Conservation (phyloP, 2,113 vertebrate species). For the Notechis scutatus region DNA sequence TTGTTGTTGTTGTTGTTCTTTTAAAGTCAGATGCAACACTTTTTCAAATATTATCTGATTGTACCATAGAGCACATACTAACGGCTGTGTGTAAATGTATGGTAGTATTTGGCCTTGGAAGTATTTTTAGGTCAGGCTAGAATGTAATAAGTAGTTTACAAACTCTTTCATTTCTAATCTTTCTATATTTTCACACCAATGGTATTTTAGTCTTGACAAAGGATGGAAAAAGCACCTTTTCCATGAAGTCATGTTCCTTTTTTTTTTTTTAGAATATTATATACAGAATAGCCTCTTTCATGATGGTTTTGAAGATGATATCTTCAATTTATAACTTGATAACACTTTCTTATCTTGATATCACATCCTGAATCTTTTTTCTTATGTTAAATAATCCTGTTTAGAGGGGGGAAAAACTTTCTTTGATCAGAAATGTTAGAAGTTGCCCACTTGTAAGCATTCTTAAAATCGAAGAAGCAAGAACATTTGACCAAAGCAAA, state of each 20-base stretch:
- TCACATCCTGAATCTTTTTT: neutral
- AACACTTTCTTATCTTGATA: neutral
- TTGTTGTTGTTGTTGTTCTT: neutral
- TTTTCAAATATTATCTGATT: neutral
- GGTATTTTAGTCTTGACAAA: neutral
- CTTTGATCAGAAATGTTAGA: neutral
- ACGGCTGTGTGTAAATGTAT: too few species aligned
- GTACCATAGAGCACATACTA: neutral
- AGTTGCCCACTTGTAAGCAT: neutral
- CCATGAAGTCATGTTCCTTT: neutral
- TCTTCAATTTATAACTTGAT: neutral
- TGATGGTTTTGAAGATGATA: neutral
- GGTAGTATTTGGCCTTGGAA: too few species aligned
- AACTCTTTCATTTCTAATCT: neutral
- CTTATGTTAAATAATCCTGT: neutral
- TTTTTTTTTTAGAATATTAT: neutral
- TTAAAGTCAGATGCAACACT: neutral
- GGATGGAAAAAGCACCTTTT: neutral
- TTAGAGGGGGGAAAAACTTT: neutral
- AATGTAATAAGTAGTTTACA: neutral
- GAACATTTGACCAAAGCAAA: neutral
- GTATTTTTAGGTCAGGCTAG: neutral
- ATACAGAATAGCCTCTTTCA: neutral
- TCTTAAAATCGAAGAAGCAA: neutral
- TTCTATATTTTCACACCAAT: neutral